These are phyloP conservation scores for Dryoscopus gambensis DNA, from an alignment of 2,113 vertebrate genomes.

Conservation along the genomic window DNA sequence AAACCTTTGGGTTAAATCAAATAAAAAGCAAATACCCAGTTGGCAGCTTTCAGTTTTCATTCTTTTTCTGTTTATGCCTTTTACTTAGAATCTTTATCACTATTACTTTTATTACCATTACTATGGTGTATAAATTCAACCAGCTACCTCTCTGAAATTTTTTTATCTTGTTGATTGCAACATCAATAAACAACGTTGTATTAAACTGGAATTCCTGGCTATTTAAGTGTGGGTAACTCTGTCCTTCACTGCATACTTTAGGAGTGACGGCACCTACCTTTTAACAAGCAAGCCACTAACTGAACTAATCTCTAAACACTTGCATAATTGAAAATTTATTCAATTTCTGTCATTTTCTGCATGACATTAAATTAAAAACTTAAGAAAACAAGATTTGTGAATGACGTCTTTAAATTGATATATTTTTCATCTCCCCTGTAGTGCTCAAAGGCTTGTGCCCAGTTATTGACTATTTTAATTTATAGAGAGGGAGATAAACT, in stretches of 20 bases:
- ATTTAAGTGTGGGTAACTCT: neutral
- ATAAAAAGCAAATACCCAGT: neutral
- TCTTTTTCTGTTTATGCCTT: neutral
- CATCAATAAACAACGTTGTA: neutral
- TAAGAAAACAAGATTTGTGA: neutral
- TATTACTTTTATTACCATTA: neutral
- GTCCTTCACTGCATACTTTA: neutral
- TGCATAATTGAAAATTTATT: neutral
- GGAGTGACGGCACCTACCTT: neutral
- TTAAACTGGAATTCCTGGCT: neutral
- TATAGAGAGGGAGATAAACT: neutral
- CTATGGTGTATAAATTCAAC: neutral
- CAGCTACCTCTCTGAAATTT: neutral
- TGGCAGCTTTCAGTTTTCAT: neutral
- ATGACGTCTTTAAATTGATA: neutral
- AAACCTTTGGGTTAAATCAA: neutral
- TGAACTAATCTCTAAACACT: neutral
- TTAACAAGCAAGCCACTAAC: neutral
- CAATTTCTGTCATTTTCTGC: neutral
- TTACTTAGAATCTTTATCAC: neutral
- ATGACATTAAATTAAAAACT: neutral
- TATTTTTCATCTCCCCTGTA: neutral
- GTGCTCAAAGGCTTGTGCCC: neutral
- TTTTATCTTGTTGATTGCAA: neutral
- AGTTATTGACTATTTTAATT: neutral